Evolutionary conservation across 2,888 invertebrate genomes (phyloP).

Genomic region (Harpalus rubripes): DNA sequence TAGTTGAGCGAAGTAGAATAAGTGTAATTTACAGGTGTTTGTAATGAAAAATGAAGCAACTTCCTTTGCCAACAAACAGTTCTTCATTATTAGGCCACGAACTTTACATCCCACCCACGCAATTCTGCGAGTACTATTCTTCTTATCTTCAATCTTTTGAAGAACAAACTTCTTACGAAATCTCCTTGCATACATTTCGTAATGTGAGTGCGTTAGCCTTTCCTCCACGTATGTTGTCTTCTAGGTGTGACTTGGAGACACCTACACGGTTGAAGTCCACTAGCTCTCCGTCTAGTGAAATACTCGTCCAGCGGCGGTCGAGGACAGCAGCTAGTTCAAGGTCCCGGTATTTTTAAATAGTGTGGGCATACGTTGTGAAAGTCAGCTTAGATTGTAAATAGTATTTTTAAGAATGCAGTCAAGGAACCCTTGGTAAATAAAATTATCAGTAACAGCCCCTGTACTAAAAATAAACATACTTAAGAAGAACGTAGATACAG

Average conservation of each 20-base stretch:
- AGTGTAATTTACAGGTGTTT: too few species aligned
- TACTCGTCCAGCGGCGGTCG: neutral
- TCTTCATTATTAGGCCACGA: too few species aligned
- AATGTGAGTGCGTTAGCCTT: neutral
- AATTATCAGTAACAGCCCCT: constrained; percentile 3
- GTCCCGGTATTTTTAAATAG: neutral
- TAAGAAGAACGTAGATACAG: constrained; percentile 1
- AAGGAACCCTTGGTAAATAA: neutral
- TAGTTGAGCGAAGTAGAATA: too few species aligned
- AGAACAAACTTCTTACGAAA: neutral
- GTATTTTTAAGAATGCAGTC: neutral
- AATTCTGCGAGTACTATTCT: too few species aligned
- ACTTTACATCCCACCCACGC: too few species aligned
- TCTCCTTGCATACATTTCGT: neutral
- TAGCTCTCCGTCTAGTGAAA: neutral
- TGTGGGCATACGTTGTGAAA: neutral
- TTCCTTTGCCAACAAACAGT: too few species aligned
- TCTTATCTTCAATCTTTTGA: too few species aligned
- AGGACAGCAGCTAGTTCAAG: constrained; percentile 1
- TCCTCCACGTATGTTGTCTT: neutral
- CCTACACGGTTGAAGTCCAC: neutral
- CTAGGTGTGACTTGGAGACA: constrained; percentile 4
- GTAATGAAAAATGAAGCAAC: too few species aligned
- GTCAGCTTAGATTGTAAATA: neutral
- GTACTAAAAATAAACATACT: constrained; percentile 24